A percentile compares a stretch with the other conserved stretches of the same genome.
phyloP scores from a whole-genome alignment of 92 coral and sea anemone species.

The Ricordea florida region DNA sequence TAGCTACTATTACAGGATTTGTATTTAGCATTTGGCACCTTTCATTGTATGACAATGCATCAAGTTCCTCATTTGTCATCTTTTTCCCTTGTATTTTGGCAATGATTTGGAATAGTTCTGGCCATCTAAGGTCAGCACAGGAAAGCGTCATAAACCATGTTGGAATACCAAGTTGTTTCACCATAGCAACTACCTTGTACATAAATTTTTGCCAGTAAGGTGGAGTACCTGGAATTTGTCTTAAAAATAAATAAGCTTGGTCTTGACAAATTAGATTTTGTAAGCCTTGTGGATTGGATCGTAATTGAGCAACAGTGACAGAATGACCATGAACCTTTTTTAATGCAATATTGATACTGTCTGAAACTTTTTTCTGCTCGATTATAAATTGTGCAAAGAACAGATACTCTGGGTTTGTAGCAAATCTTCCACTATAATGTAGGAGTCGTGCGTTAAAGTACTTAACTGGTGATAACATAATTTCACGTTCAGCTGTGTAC shows the following conservation, averaged over 20 bases:
- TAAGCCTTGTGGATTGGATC: conserved; percentile 23
- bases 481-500: conserved; percentile 22
- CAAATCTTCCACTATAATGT: conserved; percentile 42
- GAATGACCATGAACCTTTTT: conserved; percentile 54
- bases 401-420: conserved; percentile 39
- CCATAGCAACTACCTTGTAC: conserved; percentile 59
- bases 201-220: conserved; percentile 52
- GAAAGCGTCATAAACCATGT: conserved; percentile 73
- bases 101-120: conserved; percentile 64
- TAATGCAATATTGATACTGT: conserved; percentile 37
- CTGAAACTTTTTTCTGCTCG: conserved; percentile 35
- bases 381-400: conserved; percentile 46
- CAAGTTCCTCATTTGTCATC: conserved; percentile 49
- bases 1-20: conserved; percentile 66
- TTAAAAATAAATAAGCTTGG: conserved; percentile 60
- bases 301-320: conserved; percentile 62
- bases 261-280: conserved; percentile 46
- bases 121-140: conserved; percentile 81
- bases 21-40: conserved; percentile 61
- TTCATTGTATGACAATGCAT: conserved; percentile 67
- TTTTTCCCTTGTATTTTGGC: conserved; percentile 29
- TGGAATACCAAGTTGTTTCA: conserved; percentile 65
- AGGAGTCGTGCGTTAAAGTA: conserved; percentile 13
- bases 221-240: conserved; percentile 45
- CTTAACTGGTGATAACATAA: conserved; percentile 27